phyloP scores from a whole-genome alignment of 1,140 invertebrate genomes.

The Penaeus chinensis region DNA sequence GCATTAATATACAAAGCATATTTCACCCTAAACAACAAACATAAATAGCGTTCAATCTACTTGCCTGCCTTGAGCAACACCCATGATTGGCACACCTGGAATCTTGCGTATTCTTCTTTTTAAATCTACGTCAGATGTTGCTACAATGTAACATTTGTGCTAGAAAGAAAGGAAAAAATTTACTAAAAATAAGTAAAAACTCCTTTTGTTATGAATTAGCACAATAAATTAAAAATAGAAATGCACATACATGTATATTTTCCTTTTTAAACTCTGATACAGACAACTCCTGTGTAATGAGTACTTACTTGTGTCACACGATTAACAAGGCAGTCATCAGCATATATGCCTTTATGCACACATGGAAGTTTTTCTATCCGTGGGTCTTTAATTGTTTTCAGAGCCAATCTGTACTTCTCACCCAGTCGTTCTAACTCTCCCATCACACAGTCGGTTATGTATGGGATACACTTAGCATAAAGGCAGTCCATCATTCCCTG shows the following conservation, averaged over 20 bases:
- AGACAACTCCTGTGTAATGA: background rate
- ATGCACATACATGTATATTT: too few species aligned
- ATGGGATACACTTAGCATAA: conserved; percentile 98
- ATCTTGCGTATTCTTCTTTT: conserved; percentile 97
- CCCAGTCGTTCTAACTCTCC: conserved; percentile 99
- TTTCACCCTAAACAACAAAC: conserved; percentile 97
- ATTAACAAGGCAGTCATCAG: conserved; percentile 98
- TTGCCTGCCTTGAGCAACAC: conserved; percentile 89
- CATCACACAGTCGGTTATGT: conserved; percentile 98
- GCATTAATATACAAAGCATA: conserved; percentile 68
- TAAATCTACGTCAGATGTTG: conserved; percentile 98
- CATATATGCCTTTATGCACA: conserved; percentile 98
- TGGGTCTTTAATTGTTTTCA: conserved; percentile 96
- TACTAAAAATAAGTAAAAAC: conserved; percentile 10
- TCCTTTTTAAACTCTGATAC: background rate
- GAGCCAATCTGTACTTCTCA: conserved; percentile 92
- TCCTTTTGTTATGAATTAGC: background rate
- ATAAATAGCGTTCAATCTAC: conserved; percentile 92
- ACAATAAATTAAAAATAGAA: too few species aligned
- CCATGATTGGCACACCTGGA: conserved; percentile 99
- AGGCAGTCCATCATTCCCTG: conserved; percentile 99
- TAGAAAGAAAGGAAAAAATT: conserved; percentile 71
- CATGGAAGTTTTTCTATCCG: conserved; percentile 93
- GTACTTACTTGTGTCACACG: conserved; percentile 84
- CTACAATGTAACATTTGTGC: conserved; percentile 99